A percentile compares a stretch with the other conserved stretches of the same genome.
Conservation (phyloP, 2,113 vertebrate species). For the Nothoprocta perdicaria region DNA sequence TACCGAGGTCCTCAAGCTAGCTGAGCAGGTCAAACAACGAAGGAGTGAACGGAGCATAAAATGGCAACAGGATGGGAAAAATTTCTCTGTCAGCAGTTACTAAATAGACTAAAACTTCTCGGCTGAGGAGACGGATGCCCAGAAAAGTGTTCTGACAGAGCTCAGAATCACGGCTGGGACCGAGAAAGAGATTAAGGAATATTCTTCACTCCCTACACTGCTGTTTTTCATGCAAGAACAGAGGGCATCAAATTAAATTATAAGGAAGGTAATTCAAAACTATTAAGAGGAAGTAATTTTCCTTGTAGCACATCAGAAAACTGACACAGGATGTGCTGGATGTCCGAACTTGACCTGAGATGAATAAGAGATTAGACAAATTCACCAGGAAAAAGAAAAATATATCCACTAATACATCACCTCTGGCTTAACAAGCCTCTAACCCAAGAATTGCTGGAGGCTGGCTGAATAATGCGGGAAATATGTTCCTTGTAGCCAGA, state of each 20-base stretch:
- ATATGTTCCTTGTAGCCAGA: background rate
- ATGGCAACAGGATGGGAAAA: background rate
- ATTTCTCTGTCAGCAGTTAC: background rate
- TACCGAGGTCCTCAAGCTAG: background rate
- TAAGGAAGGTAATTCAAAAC: background rate
- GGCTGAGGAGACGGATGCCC: rapidly evolving
- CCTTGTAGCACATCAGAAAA: background rate
- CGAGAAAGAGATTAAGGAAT: background rate
- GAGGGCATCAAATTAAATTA: background rate
- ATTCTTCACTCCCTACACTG: background rate
- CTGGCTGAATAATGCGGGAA: background rate
- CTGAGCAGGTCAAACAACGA: background rate
- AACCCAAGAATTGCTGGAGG: background rate
- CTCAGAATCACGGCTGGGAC: background rate
- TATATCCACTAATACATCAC: background rate
- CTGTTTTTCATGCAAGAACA: background rate
- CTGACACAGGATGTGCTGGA: background rate
- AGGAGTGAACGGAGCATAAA: background rate
- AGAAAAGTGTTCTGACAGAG: background rate
- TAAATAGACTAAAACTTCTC: background rate
- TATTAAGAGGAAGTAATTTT: background rate
- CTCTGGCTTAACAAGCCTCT: background rate
- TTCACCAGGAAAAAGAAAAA: background rate
- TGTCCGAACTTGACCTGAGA: background rate
- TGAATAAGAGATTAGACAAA: background rate